These are phyloP conservation scores for Spondyliosoma cantharus DNA, from an alignment of 2,797 vertebrate genomes.

Conservation along the genomic window DNA sequence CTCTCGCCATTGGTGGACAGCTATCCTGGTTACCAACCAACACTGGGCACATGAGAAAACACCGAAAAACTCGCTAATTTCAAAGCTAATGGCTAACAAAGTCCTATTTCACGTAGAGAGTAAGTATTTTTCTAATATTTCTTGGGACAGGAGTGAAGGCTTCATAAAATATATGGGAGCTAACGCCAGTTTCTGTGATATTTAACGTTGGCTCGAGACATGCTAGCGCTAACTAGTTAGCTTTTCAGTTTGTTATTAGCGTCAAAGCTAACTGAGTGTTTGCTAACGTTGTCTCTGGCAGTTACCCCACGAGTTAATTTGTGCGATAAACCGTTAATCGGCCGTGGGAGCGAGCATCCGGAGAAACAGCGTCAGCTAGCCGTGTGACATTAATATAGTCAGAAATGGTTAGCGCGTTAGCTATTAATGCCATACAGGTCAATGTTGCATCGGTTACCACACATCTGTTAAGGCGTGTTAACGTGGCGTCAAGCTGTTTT, in stretches of 20 bases:
- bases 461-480: conserved; percentile 12
- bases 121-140: conserved; percentile 36
- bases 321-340: not conserved
- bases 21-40: conserved; percentile 81
- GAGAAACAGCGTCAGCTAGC: not conserved
- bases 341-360: too few relatives aligned
- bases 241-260: conserved; percentile 66
- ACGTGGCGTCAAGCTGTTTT: not conserved
- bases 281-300: conserved; percentile 8
- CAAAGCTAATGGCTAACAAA: conserved; percentile 21
- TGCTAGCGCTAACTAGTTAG: conserved; percentile 56
- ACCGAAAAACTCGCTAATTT: conserved; percentile 28
- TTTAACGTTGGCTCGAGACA: conserved; percentile 21
- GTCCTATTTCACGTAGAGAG: not conserved
- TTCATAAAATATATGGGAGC: rapidly evolving
- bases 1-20: conserved; percentile 72
- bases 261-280: conserved; percentile 27
- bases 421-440: not conserved
- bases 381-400: not conserved
- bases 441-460: not conserved
- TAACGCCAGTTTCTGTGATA: not conserved
- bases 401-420: not conserved
- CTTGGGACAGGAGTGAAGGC: rapidly evolving
- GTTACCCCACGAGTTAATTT: not conserved
- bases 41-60: conserved; percentile 69